These are phyloP conservation scores for Apus apus DNA, from an alignment of 2,113 vertebrate species.

Conservation along the genomic window DNA sequence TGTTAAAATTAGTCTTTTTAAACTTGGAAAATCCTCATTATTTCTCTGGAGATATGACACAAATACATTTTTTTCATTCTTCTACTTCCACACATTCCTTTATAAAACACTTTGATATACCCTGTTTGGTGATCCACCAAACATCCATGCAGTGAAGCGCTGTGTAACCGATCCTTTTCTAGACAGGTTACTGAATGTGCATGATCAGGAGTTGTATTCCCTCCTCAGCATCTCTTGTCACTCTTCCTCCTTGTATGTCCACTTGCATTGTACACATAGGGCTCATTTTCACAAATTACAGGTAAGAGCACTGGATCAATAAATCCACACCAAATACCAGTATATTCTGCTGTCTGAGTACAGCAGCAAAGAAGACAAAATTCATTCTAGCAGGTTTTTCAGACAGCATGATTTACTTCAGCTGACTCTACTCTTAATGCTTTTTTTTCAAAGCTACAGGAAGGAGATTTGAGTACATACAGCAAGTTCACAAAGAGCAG, in stretches of 20 bases:
- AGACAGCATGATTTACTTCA: not conserved
- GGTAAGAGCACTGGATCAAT: not conserved
- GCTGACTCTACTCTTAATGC: not conserved
- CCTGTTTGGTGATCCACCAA: not conserved
- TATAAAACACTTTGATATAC: not conserved
- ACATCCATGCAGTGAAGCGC: not conserved
- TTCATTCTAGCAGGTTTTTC: not conserved
- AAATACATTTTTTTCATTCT: not conserved
- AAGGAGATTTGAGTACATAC: constrained; percentile 17
- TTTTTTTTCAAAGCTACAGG: constrained; percentile 2
- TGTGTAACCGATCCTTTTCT: not conserved
- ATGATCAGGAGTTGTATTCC: not conserved
- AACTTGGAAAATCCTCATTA: not conserved
- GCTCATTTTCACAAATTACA: constrained; percentile 8
- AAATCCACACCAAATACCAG: not conserved
- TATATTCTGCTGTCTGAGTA: not conserved
- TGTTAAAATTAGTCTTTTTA: not conserved
- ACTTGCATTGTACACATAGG: not conserved
- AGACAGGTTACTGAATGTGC: not conserved
- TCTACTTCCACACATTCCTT: not conserved
- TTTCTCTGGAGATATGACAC: not conserved
- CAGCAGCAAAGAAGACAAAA: not conserved
- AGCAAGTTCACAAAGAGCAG: not conserved
- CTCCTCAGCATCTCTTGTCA: not conserved
- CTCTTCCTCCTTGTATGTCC: not conserved